These are phyloP conservation scores for Dryobates pubescens DNA, from an alignment of 2,797 vertebrate species.

Conservation along the genomic window DNA sequence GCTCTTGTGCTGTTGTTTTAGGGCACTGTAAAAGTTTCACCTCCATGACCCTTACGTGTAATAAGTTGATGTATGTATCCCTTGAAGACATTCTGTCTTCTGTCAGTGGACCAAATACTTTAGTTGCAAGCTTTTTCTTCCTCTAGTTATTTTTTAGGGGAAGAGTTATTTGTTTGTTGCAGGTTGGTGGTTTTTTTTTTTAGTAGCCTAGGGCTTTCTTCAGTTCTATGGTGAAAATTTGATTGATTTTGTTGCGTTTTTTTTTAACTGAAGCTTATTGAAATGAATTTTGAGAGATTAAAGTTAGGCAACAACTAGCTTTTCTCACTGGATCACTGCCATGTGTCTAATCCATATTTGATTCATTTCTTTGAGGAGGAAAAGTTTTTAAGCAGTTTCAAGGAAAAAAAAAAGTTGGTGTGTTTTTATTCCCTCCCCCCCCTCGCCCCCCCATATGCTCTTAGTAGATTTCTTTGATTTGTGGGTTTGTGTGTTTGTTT, in stretches of 20 bases:
- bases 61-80: neutral
- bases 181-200: neutral
- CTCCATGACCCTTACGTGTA: neutral
- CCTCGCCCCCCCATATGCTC: neutral
- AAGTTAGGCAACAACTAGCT: neutral
- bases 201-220: neutral
- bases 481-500: too few relatives aligned
- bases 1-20: neutral
- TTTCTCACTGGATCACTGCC: neutral
- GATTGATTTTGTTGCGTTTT: too few relatives aligned
- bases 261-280: neutral
- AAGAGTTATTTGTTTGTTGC: neutral
- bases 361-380: neutral
- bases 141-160: neutral
- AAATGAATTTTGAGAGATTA: neutral
- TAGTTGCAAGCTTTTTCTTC: neutral
- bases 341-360: neutral
- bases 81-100: neutral
- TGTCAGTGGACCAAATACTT: neutral
- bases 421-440: too few relatives aligned
- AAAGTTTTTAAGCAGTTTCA: neutral
- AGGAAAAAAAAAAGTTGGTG: neutral
- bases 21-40: neutral
- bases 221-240: neutral
- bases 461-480: neutral